Evolutionary conservation across 2,888 invertebrate genomes (phyloP).

Genomic region (Pasiphila rectangulata): DNA sequence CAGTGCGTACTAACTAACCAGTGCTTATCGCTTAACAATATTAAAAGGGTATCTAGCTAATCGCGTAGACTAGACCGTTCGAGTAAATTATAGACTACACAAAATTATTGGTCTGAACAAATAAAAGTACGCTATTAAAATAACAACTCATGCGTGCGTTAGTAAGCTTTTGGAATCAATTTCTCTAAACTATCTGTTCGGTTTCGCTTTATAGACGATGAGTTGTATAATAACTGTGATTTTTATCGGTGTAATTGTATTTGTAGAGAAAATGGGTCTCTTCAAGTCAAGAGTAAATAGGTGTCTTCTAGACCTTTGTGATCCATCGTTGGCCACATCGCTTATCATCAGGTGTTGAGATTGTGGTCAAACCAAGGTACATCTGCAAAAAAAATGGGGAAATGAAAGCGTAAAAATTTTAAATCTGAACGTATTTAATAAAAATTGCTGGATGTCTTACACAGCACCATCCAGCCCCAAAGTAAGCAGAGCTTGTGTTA

Average conservation of each 20-base stretch:
- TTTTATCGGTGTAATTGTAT: neutral
- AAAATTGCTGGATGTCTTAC: no score
- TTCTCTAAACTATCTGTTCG: conserved; percentile 17
- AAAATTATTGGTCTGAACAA: conserved; percentile 34
- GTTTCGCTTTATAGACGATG: conserved; percentile 3
- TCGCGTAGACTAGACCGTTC: conserved; percentile 8
- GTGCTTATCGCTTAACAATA: conserved; percentile 12
- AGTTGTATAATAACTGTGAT: neutral
- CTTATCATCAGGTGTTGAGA: no score
- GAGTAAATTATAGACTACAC: conserved; percentile 40
- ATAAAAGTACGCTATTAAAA: conserved; percentile 45
- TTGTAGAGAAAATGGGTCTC: no score
- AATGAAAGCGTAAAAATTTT: no score
- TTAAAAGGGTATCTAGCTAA: conserved; percentile 17
- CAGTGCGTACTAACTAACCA: conserved; percentile 14
- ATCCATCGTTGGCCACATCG: no score
- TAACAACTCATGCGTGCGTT: conserved; percentile 35
- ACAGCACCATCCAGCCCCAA: no score
- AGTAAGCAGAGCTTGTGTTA: no score
- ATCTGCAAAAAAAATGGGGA: no score
- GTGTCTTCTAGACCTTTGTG: no score
- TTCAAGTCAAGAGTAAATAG: no score
- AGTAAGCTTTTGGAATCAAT: conserved; percentile 34
- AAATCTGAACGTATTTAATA: no score
- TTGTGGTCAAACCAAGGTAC: no score